Evolutionary conservation across 2,888 invertebrate species (phyloP).

Genomic region (Epistrophe grossulariae): DNA sequence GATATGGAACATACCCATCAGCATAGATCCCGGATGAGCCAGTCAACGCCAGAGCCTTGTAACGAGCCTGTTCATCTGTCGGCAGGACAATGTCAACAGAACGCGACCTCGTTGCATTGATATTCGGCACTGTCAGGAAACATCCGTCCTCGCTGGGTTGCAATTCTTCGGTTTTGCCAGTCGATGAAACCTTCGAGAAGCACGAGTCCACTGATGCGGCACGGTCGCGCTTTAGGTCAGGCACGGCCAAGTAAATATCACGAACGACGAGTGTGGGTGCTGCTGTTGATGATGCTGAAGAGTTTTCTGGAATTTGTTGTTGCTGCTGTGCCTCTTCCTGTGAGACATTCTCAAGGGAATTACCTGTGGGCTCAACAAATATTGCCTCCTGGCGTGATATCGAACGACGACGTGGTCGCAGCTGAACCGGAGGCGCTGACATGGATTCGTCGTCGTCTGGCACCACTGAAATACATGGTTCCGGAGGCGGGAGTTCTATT

Average conservation of each 20-base stretch:
- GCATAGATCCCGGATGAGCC: conserved; percentile 83
- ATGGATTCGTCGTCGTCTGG: conserved; percentile 78
- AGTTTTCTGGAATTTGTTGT: conserved; percentile 73
- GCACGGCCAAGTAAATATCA: conserved; percentile 91
- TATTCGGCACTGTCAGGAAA: conserved; percentile 88
- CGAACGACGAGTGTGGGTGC: conserved; percentile 85
- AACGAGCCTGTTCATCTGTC: conserved; percentile 92
- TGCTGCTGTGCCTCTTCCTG: conserved; percentile 81
- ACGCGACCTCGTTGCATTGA: conserved; percentile 89
- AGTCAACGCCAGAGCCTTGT: conserved; percentile 91
- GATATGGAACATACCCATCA: conserved; percentile 79
- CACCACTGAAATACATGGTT: conserved; percentile 65
- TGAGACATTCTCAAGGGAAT: conserved; percentile 89
- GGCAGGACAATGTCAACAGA: conserved; percentile 95
- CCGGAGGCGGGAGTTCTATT: conserved; percentile 85
- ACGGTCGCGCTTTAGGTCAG: conserved; percentile 92
- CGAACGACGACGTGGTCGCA: conserved; percentile 87
- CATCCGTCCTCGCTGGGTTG: conserved; percentile 86
- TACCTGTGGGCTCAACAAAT: conserved; percentile 90
- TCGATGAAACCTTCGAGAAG: conserved; percentile 90
- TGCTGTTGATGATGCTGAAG: conserved; percentile 76
- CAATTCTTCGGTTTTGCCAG: conserved; percentile 89
- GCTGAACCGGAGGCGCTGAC: conserved; percentile 79
- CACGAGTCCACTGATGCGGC: conserved; percentile 95
- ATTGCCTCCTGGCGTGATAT: conserved; percentile 93